Evolutionary conservation across 2,113 vertebrate species (phyloP).

Genomic region (Platysteira castanea): DNA sequence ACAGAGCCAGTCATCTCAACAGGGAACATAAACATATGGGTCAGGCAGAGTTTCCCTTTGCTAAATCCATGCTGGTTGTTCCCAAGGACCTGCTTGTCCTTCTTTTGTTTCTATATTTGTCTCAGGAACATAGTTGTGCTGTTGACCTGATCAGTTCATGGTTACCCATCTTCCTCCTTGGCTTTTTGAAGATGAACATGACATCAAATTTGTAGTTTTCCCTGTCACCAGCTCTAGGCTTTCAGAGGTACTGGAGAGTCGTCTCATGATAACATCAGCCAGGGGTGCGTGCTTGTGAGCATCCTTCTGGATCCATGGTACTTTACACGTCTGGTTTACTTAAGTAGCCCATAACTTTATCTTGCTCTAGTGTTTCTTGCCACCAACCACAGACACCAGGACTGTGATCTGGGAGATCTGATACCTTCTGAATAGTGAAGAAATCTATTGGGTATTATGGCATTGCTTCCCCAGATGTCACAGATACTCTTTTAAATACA

Average conservation of each 20-base stretch:
- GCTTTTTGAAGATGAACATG: not conserved
- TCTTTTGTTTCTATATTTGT: not conserved
- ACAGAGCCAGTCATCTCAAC: not conserved
- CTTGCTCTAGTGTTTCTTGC: not conserved
- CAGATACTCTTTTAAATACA: not conserved
- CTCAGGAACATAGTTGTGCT: not conserved
- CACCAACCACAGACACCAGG: not conserved
- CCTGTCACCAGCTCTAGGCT: not conserved
- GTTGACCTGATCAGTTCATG: not conserved
- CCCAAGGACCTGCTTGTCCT: not conserved
- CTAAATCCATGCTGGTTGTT: not conserved
- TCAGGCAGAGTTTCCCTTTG: not conserved
- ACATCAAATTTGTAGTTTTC: not conserved
- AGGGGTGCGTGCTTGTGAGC: fast-evolving
- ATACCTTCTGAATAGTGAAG: not conserved
- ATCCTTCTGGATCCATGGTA: not conserved
- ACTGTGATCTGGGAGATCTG: not conserved
- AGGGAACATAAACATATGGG: not conserved
- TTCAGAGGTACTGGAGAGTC: not conserved
- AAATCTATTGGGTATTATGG: not conserved
- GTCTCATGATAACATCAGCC: not conserved
- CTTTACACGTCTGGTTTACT: not conserved
- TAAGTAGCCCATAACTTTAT: not conserved
- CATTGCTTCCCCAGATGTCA: not conserved
- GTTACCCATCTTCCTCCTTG: not conserved